Evolutionary conservation across 2,113 vertebrate species (phyloP), one percentile per base, ranked within the genome.

Genomic region (Mionectes macconnelli): DNA sequence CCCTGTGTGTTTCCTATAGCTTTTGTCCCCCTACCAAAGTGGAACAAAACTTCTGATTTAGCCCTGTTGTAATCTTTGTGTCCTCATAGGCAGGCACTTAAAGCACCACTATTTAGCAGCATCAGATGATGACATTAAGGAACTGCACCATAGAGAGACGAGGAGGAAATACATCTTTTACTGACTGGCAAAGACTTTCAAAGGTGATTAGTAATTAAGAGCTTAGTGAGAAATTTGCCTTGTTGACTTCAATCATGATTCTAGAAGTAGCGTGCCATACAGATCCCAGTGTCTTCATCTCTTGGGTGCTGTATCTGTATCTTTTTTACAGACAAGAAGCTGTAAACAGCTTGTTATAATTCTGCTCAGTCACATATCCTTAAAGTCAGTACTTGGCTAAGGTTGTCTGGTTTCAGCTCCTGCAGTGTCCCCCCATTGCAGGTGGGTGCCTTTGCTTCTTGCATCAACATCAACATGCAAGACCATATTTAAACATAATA

Each of bases 191-290:
- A n/a, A 81, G 90, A 23, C 57, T 85, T 90, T 79, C 31, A 79
- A 42, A 83, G 90, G 45, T 81, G 56, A 89, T 95, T 76, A 35
- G 68, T 70, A 93, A 94, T 79, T 79, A 95, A 69, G 40, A 95
- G 60, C 39, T 59, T 14, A 66, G 35, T 11, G 53, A 68, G 11
- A 90, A 69, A 76, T 67, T 57, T 14, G 6, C 64, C 47, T 89
- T 16, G 5, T 72, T 93, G 76, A 37, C 28, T 76, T 40, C 67
- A 84, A 0, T 42, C 42, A 31, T 42, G 21, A 49, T 84, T 82
- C 57, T 60, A 82, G 57, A 44, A 88, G 64, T 17, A 60, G 30
- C 12, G 14, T 78, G 44, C 56, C 1, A 0, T 25, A 53, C 56
- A 64, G 52, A 84, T 52, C 39, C 28, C 74, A 53, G 24, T 67